Evolutionary conservation across 1,140 invertebrate genomes (phyloP), one percentile per base, ranked within the genome.

Genomic region (Eubasilissa regina): DNA sequence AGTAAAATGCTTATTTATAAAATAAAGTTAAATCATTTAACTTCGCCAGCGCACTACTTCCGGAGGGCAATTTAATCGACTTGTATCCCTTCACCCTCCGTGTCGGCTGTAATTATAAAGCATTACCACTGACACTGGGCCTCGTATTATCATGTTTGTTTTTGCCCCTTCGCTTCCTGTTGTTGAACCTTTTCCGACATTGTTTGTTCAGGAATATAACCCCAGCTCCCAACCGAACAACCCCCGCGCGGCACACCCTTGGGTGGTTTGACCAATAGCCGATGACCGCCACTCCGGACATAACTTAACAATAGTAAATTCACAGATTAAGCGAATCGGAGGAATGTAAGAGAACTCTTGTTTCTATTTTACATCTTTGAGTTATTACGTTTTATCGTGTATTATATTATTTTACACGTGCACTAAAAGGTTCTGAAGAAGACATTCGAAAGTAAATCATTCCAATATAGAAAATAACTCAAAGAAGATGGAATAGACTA

Each of bases 61-160:
- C n/a, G 11, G n/a, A 51, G 11, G n/a, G 25, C 25, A 35, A 35
- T 35, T 35, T 35, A 35, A 35, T 35, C 25, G 25, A 35, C 25
- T 35, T 35, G 1, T 21, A 21, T 9, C 60, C 35, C 21, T 21
- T 21, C 60, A 43, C 25, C 60, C n/a, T 48, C n/a, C 13, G 45
- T 68, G 64, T 68, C 64, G 17, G 9, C 43, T 48, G 64, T 68
- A 68, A 68, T 68, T 68, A 68, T 68, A 44, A 68, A 17, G 64
- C 15, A 68, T 68, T 47, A 47, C 64, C 44, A 11, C 64, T 8
- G 15, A 68, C 64, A 47, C 1, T n/a, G 64, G 64, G 15, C 9
- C 35, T 45, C 35, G 64, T 68, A 19, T 68, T 68, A 68, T 68
- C 17, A 21, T 68, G 64, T 68, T 68, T 68, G 43, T 47, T 68